Percentiles rank a stretch among this genome's conserved stretches.
These are phyloP conservation scores for Ypsolopha scabrella DNA, from an alignment of 2,888 invertebrate genomes.

Conservation along the genomic window DNA sequence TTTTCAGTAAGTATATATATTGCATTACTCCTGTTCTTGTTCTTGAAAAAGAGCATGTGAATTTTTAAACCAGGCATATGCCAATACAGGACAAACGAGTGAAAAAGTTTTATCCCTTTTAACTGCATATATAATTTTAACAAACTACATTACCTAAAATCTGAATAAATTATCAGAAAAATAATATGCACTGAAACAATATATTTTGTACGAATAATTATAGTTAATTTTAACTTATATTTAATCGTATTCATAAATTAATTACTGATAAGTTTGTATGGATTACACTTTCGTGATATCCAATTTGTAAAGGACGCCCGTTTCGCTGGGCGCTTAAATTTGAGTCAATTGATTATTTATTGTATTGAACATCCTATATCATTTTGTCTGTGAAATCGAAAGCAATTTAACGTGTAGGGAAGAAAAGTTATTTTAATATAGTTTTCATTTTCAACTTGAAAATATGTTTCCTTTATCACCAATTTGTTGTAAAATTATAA, in stretches of 20 bases:
- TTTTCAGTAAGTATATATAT: background rate
- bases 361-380: conserved; percentile 18
- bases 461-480: conserved; percentile 3
- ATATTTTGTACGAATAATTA: conserved; percentile 53
- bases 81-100: conserved; percentile 4
- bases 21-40: no score
- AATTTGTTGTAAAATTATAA: no score
- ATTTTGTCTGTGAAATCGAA: conserved; percentile 22
- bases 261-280: conserved; percentile 46
- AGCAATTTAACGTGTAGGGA: conserved; percentile 49
- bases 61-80: background rate
- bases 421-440: conserved; percentile 36
- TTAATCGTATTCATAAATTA: conserved; percentile 29
- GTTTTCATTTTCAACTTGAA: conserved; percentile 21
- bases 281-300: conserved; percentile 28
- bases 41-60: no score
- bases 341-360: conserved; percentile 53
- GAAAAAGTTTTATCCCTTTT: conserved; percentile 4
- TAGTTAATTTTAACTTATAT: conserved; percentile 46
- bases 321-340: conserved; percentile 22
- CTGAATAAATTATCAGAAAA: conserved; percentile 1
- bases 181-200: conserved; percentile 40
- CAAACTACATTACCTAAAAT: background rate
- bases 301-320: background rate
- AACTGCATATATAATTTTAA: conserved; percentile 2